Conservation (phyloP, 2,888 invertebrate species). For the Drosophila affinis region DNA sequence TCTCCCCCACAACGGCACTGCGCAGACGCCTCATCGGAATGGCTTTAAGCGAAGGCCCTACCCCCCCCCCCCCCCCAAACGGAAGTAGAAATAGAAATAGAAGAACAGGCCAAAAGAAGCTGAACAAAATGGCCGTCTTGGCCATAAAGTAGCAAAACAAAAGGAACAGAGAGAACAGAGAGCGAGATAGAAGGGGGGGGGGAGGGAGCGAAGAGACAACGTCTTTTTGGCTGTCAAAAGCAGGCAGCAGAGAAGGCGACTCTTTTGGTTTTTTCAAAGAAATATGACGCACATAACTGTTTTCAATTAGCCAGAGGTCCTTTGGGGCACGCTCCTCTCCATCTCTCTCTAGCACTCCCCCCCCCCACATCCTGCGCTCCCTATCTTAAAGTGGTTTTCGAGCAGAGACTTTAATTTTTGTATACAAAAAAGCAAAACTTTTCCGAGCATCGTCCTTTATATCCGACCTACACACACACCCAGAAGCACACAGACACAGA, state of each 20-base stretch:
- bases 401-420: conserved; percentile 60
- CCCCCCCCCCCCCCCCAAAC: not conserved
- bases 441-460: conserved; percentile 43
- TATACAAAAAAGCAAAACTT: conserved; percentile 29
- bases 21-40: conserved; percentile 59
- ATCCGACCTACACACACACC: conserved; percentile 64
- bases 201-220: conserved; percentile 2
- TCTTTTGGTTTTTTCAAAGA: conserved; percentile 38
- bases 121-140: conserved; percentile 66
- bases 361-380: too few relatives aligned
- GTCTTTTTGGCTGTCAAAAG: conserved; percentile 43
- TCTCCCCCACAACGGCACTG: conserved; percentile 35
- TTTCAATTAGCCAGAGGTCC: conserved; percentile 66
- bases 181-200: not conserved
- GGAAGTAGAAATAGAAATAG: not conserved
- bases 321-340: conserved; percentile 21
- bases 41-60: conserved; percentile 36
- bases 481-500: conserved; percentile 28
- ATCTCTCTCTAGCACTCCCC: not conserved
- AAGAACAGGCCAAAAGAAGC: conserved; percentile 10
- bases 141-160: conserved; percentile 44
- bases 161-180: conserved; percentile 12
- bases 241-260: conserved; percentile 35
- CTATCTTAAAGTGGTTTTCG: conserved; percentile 29
- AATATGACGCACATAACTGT: conserved; percentile 57